Base-by-base conservation (phyloP, 2,888 invertebrate species). In the Drosophila eohydei region DNA sequence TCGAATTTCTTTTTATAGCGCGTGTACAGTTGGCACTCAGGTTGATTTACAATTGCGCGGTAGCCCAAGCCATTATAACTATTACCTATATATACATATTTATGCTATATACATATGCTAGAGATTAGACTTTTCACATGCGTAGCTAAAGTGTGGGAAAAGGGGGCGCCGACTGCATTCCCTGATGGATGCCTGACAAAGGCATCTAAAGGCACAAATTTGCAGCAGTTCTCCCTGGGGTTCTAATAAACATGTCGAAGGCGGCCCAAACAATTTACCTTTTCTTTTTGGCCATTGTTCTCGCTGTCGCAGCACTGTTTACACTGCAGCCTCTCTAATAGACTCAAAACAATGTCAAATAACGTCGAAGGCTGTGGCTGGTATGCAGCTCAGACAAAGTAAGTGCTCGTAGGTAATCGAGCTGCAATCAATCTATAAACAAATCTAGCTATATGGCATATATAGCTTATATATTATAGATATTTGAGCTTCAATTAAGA, bases 201-300 rank as follows among this genome's bases (percentile, higher is more conserved):
- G 48, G 52, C 48, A 56, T 28, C 44, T 34, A 9, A 30, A 54
- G 63, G 16, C 46, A 52, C 41, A 34, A 66, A 34, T 61, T 58
- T 46, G 54, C 69, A 77, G 68, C 66, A 36, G 41, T 57, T 58
- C 61, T 74, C 86, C 83, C 83, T 28, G 78, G 85, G 81, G 88
- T 80, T 65, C 85, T 86, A 90, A 88, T 86, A 88, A 80, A 86
- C 78, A 83, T 86, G 89, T 38, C 55, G 59, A 43, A 70, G 70
- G 67, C 43, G 60, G 48, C 28, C 52, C 36, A 56, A 41, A 12
- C 64, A 40, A 46, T 26, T 38, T 78, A 16, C 50, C 32, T 32
- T 32, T 16, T 32, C 50, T 16, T 60, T 69, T 41, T 9, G 56
- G 14, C 48, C 59, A 62, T 79, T 79, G 80, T 74, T 73, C 40